Evolutionary conservation across 1,140 invertebrate genomes (phyloP).

Genomic region (Zaprionus inermis): DNA sequence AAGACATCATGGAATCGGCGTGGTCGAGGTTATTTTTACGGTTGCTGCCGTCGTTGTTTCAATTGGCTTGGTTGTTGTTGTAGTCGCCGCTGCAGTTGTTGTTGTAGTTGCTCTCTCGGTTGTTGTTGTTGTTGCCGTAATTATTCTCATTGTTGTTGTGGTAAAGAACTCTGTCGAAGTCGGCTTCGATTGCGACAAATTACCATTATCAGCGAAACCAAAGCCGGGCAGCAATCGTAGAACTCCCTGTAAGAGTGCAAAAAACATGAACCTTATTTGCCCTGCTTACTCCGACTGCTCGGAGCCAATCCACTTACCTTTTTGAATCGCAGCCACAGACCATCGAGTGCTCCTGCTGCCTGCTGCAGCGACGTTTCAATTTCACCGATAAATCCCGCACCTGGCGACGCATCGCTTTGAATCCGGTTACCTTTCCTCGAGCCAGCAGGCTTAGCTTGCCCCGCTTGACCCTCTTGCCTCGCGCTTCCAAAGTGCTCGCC

Average conservation of each 20-base stretch:
- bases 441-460: background rate
- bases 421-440: background rate
- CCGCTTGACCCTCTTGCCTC: too few species aligned
- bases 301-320: slow-evolving; percentile 47
- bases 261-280: background rate
- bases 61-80: slow-evolving; percentile 2
- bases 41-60: slow-evolving; percentile 3
- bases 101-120: background rate
- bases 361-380: slow-evolving; percentile 52
- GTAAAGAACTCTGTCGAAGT: background rate
- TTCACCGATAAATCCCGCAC: slow-evolving; percentile 33
- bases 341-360: slow-evolving; percentile 47
- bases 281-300: background rate
- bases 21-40: background rate
- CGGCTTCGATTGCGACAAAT: slow-evolving; percentile 2
- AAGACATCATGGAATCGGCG: background rate
- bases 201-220: slow-evolving; percentile 17
- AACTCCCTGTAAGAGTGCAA: slow-evolving; percentile 34
- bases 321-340: slow-evolving; percentile 56
- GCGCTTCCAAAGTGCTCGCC: slow-evolving; percentile 43
- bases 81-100: background rate
- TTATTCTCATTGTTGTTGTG: slow-evolving; percentile 10
- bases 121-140: slow-evolving; percentile 13
- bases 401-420: slow-evolving; percentile 24
- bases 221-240: slow-evolving; percentile 36